Conservation (phyloP, 2,113 vertebrate genomes). For the Pipa parva region DNA sequence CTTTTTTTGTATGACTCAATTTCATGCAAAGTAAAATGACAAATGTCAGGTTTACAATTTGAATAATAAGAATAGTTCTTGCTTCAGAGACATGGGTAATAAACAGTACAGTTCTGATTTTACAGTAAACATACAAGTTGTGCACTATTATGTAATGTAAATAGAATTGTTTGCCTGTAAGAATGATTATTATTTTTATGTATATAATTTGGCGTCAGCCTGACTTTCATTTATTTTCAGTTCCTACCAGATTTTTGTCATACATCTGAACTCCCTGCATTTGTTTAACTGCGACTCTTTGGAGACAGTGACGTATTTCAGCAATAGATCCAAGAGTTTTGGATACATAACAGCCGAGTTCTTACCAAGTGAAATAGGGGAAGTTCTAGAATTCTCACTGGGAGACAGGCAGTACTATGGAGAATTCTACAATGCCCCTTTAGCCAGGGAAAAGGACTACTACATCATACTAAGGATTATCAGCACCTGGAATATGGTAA, state of each 20-base stretch:
- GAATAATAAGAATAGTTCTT: too few relatives aligned
- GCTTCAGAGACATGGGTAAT: too few relatives aligned
- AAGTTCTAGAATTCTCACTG: slow-evolving; percentile 68
- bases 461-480: slow-evolving; percentile 77
- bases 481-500: slow-evolving; percentile 84
- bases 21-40: too few relatives aligned
- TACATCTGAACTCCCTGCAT: slow-evolving; percentile 65
- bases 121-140: too few relatives aligned
- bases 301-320: slow-evolving; percentile 53
- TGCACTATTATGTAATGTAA: too few relatives aligned
- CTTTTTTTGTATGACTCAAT: too few relatives aligned
- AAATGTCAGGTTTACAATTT: too few relatives aligned
- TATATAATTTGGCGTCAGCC: too few relatives aligned
- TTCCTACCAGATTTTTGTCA: slow-evolving; percentile 86
- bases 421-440: slow-evolving; percentile 80
- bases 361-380: slow-evolving; percentile 55
- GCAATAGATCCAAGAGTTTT: slow-evolving; percentile 46
- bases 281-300: slow-evolving; percentile 76
- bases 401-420: slow-evolving; percentile 82
- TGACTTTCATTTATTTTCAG: slow-evolving; percentile 66
- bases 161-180: too few relatives aligned
- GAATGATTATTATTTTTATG: too few relatives aligned
- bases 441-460: slow-evolving; percentile 75
- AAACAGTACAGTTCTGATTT: too few relatives aligned
- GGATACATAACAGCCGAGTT: slow-evolving; percentile 81